These are phyloP conservation scores for Macrocentrus cingulum DNA, from an alignment of 1,140 invertebrate genomes.

Conservation along the genomic window DNA sequence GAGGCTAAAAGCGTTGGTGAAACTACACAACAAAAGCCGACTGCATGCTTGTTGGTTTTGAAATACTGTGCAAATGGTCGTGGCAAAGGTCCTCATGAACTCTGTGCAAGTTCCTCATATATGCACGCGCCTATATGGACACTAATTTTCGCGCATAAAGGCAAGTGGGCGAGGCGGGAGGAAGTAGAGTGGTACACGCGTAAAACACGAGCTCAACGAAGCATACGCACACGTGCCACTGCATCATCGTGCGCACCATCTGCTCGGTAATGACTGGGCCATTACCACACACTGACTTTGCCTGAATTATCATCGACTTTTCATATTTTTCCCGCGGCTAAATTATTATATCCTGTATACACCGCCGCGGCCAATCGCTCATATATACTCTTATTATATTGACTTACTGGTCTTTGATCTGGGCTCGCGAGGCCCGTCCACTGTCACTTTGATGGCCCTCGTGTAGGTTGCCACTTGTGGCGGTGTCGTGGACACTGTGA, in stretches of 20 bases:
- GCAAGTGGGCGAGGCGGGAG: conserved; percentile 32
- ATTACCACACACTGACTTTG: conserved; percentile 55
- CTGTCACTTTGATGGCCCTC: conserved; percentile 98
- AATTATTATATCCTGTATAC: conserved; percentile 7
- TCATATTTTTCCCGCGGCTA: conserved; percentile 23
- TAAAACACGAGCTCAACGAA: conserved; percentile 37
- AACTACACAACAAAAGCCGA: conserved; percentile 16
- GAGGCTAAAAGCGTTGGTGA: conserved; percentile 3
- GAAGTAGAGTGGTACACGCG: conserved; percentile 41
- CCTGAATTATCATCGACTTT: conserved; percentile 56
- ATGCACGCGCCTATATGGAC: conserved; percentile 15
- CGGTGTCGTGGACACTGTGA: conserved; percentile 87
- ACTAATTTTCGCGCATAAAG: conserved; percentile 33
- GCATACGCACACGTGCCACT: conserved; percentile 48
- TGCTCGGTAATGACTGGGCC: conserved; percentile 56
- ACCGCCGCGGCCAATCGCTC: background rate
- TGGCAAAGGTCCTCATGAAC: conserved; percentile 7
- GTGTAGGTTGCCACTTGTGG: conserved; percentile 93
- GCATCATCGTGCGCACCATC: conserved; percentile 59
- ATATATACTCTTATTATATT: background rate
- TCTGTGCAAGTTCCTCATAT: conserved; percentile 6
- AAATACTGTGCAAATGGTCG: conserved; percentile 20
- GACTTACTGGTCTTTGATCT: conserved; percentile 95
- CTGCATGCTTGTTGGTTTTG: conserved; percentile 6
- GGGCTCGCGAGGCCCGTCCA: conserved; percentile 95